phyloP scores from a whole-genome alignment of 2,797 vertebrate genomes.

The Muscicapa striata region DNA sequence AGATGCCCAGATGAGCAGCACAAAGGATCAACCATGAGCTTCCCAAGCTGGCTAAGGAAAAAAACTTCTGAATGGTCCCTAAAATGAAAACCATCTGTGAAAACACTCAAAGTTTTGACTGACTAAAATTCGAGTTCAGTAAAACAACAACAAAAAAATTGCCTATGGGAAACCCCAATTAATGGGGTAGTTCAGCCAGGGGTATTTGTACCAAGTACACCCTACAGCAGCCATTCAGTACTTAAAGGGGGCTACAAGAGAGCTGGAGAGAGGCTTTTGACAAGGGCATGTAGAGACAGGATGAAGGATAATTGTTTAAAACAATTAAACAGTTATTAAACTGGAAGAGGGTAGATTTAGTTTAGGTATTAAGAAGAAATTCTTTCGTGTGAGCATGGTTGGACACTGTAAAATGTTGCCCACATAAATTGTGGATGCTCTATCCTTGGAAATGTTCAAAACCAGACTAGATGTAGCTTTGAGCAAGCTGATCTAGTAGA shows the following conservation, averaged over 20 bases:
- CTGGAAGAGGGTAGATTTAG: neutral
- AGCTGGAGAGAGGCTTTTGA: neutral
- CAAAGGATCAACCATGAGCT: neutral
- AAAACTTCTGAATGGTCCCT: neutral
- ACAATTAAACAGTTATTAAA: neutral
- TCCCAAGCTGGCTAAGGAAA: neutral
- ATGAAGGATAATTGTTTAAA: neutral
- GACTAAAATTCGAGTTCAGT: neutral
- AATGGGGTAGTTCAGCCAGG: neutral
- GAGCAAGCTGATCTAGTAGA: neutral
- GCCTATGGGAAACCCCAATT: neutral
- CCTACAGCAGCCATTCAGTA: neutral
- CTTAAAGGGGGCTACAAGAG: neutral
- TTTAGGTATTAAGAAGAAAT: neutral
- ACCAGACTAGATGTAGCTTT: neutral
- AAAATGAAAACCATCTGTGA: neutral
- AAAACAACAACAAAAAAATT: neutral
- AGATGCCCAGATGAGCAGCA: neutral
- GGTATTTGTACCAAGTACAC: neutral
- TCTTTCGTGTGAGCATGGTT: neutral
- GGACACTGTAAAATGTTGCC: neutral
- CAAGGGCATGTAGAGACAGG: neutral
- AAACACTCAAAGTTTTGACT: neutral
- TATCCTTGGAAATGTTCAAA: neutral
- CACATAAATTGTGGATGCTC: neutral